A percentile compares a stretch with the other conserved stretches of the same genome.
Evolutionary conservation across 2,797 vertebrate genomes (phyloP).

Genomic region (Mallotus villosus): DNA sequence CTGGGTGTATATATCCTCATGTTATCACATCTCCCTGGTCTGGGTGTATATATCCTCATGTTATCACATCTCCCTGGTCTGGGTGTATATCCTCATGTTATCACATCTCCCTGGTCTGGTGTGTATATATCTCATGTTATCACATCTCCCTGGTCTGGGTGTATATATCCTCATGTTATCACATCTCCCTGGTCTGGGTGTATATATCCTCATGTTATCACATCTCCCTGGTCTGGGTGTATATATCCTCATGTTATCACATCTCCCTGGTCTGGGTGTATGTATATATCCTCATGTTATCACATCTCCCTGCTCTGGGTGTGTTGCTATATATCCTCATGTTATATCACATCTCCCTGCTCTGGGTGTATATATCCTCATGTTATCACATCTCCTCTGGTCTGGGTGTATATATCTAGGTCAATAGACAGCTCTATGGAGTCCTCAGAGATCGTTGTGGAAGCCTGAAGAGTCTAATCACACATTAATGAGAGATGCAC

Average conservation of each 20-base stretch:
- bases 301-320: not conserved
- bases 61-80: too few species aligned
- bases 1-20: not conserved
- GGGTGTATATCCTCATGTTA: not conserved
- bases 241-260: not conserved
- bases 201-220: not conserved
- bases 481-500: conserved; percentile 13
- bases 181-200: not conserved
- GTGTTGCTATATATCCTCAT: not conserved
- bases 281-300: too few species aligned
- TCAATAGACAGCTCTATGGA: not conserved
- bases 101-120: not conserved
- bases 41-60: not conserved
- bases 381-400: too few species aligned
- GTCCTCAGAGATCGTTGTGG: too few species aligned
- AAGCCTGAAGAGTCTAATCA: not conserved
- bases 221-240: not conserved
- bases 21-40: too few species aligned
- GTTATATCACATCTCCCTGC: too few species aligned
- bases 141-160: not conserved
- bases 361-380: not conserved
- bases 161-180: not conserved
- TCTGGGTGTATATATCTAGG: not conserved
- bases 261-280: not conserved
- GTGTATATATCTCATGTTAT: too few species aligned